These are phyloP conservation scores for Heterotilapia buettikoferi DNA, from an alignment of 2,113 vertebrate species.

Conservation along the genomic window DNA sequence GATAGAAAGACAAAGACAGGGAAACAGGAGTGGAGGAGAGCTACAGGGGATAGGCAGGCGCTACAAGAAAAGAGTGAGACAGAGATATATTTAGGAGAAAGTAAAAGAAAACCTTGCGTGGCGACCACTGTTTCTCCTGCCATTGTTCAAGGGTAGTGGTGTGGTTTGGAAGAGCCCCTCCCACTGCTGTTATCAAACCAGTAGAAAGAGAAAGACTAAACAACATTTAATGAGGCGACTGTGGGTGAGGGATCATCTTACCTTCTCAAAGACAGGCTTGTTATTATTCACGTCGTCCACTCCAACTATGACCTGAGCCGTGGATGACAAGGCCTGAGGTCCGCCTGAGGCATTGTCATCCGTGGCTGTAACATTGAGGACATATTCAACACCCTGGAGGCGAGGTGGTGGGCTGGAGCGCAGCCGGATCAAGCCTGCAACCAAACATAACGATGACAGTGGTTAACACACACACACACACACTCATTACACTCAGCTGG, in stretches of 20 bases:
- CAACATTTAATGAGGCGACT: background rate
- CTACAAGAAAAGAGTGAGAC: background rate
- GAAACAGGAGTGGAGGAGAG: background rate
- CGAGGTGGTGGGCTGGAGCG: slow-evolving; percentile 78
- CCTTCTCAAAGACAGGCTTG: slow-evolving; percentile 87
- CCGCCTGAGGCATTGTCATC: slow-evolving; percentile 84
- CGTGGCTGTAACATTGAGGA: slow-evolving; percentile 80
- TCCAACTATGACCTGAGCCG: slow-evolving; percentile 79
- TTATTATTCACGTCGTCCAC: slow-evolving; percentile 87
- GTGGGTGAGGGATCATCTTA: slow-evolving; percentile 16
- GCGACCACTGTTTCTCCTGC: background rate
- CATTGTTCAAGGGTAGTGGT: background rate
- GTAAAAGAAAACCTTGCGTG: background rate
- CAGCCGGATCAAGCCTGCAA: slow-evolving; percentile 81
- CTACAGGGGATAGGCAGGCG: background rate
- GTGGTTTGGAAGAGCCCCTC: background rate
- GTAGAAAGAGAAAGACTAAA: background rate
- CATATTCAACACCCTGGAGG: slow-evolving; percentile 81
- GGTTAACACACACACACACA: background rate
- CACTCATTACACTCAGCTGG: background rate
- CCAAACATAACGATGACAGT: background rate
- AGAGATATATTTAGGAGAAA: background rate
- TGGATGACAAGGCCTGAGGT: slow-evolving; percentile 74
- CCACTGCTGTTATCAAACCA: background rate
- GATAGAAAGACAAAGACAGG: slow-evolving; percentile 12